A percentile compares a stretch with the other conserved stretches of the same genome.
phyloP scores from a whole-genome alignment of 1,140 invertebrate species.

The Macrosteles quadrilineatus region DNA sequence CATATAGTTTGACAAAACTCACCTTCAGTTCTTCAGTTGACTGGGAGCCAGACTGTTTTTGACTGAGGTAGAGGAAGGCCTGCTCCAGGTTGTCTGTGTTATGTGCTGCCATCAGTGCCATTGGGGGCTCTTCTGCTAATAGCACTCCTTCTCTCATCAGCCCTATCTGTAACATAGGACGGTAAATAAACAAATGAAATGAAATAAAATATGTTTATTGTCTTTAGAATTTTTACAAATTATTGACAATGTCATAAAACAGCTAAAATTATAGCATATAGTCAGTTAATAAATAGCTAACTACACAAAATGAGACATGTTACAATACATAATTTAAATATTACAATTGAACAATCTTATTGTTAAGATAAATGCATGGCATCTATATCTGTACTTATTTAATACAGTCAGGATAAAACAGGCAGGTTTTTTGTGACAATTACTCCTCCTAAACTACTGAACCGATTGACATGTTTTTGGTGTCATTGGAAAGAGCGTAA shows the following conservation, averaged over 20 bases:
- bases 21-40: constrained; percentile 9
- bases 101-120: constrained; percentile 53
- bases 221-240: too few species aligned
- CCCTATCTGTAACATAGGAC: constrained; percentile 53
- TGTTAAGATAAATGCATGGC: not conserved
- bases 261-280: not conserved
- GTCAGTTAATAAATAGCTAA: not conserved
- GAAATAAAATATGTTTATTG: too few species aligned
- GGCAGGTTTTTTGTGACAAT: too few species aligned
- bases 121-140: constrained; percentile 60
- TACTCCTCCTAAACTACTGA: too few species aligned
- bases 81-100: constrained; percentile 58
- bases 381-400: not conserved
- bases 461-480: too few species aligned
- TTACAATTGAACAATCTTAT: too few species aligned
- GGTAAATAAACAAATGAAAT: not conserved
- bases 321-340: too few species aligned
- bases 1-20: too few species aligned
- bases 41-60: constrained; percentile 35
- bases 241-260: too few species aligned
- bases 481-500: too few species aligned
- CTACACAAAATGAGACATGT: not conserved
- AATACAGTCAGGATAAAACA: constrained; percentile 1
- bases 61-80: constrained; percentile 59
- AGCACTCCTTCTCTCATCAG: constrained; percentile 62